Percentiles rank a stretch among this genome's conserved stretches.
Evolutionary conservation across 2,113 vertebrate species (phyloP).

Genomic region (chimpanzee (Pan troglodytes)): NHGRI_mPanTro3-v2.1_pri NC_086015.1:93277501-93278000

Average conservation of each 20-base stretch:
- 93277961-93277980: too few relatives aligned
- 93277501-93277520: not conserved
- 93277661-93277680: not conserved
- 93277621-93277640: not conserved
- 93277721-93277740: not conserved
- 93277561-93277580: not conserved
- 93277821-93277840: too few relatives aligned
- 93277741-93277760: not conserved
- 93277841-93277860: too few relatives aligned
- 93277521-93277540: not conserved
- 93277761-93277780: fast-evolving
- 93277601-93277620: not conserved
- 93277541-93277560: not conserved
- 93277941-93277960: too few relatives aligned
- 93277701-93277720: not conserved
- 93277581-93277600: not conserved
- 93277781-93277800: too few relatives aligned
- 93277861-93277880: too few relatives aligned
- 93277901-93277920: too few relatives aligned
- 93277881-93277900: too few relatives aligned
- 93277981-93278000: too few relatives aligned
- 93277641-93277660: not conserved
- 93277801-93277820: too few relatives aligned
- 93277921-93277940: too few relatives aligned
- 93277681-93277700: not conserved